Evolutionary conservation across 2,113 vertebrate genomes (phyloP).

Genomic region (Pelmatolapia mariae): DNA sequence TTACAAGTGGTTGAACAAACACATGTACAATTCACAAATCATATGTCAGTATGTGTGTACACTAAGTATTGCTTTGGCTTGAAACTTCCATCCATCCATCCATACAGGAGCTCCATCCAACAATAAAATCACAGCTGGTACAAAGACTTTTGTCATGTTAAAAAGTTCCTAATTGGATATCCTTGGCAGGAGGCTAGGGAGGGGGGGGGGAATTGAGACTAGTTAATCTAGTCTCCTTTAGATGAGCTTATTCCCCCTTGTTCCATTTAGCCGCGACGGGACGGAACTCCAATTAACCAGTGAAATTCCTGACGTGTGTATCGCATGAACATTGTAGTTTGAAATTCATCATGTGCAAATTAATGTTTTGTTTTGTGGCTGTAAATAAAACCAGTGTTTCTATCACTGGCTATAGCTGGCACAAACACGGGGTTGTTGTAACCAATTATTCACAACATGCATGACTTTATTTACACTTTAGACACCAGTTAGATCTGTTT

Average conservation of each 20-base stretch:
- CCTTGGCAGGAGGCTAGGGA: not conserved
- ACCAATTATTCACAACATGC: not conserved
- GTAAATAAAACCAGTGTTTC: not conserved
- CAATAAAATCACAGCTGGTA: not conserved
- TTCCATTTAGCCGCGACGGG: not conserved
- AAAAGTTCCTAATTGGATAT: conserved; percentile 39
- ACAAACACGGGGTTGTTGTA: not conserved
- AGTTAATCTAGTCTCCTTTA: not conserved
- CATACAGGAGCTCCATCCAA: not conserved
- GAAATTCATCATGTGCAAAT: not conserved
- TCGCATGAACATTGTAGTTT: not conserved
- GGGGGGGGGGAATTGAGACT: not conserved
- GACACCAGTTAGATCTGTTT: not conserved
- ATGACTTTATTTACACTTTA: not conserved
- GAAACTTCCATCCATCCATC: not conserved
- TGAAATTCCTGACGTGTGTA: not conserved
- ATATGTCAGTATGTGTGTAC: not conserved
- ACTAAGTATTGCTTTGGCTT: not conserved
- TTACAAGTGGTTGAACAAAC: not conserved
- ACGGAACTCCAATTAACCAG: not conserved
- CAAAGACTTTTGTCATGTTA: conserved; percentile 22
- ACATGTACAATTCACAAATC: not conserved
- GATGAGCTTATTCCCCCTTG: not conserved
- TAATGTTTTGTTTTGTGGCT: not conserved
- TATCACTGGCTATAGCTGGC: not conserved